Conservation (phyloP, 2,113 vertebrate species). For the Dascyllus trimaculatus region DNA sequence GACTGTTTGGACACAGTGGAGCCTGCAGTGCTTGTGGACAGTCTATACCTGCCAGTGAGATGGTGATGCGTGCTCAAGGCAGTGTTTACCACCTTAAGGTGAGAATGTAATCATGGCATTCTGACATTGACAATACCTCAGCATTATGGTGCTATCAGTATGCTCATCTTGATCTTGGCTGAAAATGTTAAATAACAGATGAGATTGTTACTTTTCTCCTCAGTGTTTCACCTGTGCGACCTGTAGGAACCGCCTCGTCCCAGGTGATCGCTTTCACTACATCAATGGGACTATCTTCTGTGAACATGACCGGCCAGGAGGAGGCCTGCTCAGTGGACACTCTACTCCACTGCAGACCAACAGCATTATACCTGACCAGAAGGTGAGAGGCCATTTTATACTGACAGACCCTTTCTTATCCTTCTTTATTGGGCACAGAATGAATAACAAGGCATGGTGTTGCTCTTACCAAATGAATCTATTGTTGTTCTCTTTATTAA, state of each 20-base stretch:
- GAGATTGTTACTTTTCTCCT: background rate
- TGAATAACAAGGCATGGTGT: too few species aligned
- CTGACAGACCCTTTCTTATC: too few species aligned
- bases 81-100: conserved; percentile 88
- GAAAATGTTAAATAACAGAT: background rate
- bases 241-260: conserved; percentile 86
- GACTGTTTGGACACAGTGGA: conserved; percentile 87
- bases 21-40: conserved; percentile 87
- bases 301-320: conserved; percentile 85
- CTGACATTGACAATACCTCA: background rate
- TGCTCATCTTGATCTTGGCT: too few species aligned
- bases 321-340: conserved; percentile 78
- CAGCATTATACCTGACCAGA: conserved; percentile 84
- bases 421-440: too few species aligned
- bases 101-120: conserved; percentile 17
- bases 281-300: conserved; percentile 87
- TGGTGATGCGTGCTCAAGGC: conserved; percentile 88
- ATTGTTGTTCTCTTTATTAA: too few species aligned
- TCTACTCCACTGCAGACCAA: conserved; percentile 77
- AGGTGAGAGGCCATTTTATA: conserved; percentile 73
- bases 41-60: conserved; percentile 87
- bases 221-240: conserved; percentile 88
- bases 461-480: too few species aligned
- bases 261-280: conserved; percentile 87
- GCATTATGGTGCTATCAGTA: too few species aligned